Base-by-base conservation (phyloP, 1,140 invertebrate species). In the Campoletis sonorensis region DNA sequence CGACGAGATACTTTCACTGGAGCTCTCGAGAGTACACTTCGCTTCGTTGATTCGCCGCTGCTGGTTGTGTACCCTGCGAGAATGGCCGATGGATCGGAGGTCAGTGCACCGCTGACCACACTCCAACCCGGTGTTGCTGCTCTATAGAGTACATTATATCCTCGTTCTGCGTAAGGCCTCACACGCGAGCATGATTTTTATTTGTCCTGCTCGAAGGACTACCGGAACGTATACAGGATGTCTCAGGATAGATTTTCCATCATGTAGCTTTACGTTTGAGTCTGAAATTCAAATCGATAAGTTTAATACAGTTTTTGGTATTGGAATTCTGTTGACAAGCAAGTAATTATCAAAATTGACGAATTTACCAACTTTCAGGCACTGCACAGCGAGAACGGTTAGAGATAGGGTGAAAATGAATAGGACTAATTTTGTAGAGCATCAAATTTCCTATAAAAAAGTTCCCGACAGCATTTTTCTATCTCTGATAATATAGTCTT, bases 91-190 rank as follows among this genome's bases (percentile, higher is more conserved):
- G 81, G 78, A 82, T 79, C 81, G 86, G 86, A 87, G 87, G 87
- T 88, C 87, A 88, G 86, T 88, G 87, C 87, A 88, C 87, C 73
- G 86, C 80, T 87, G 86, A 88, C 87, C 85, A 88, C 83, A 79
- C 82, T 81, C 58, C 75, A 77, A 64, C 61, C 67, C 73, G 73
- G 45, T 37, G 45, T 64, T 54, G 30, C 33, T 68, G 5, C 45
- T 79, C 68, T 64, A 27, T 64, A 64, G 4, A 23, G 23, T 26
- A 26, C 21, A 23, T 23, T 54, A 54, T 21, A 54, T 64, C 23
- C 73, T 77, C 54, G 73, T 49, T 26, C 73, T 16, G 40, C 51
- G 73, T 77, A 77, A 77, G 30, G 15, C 73, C 72, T 21, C 72
- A 49, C 49, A 75, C 49, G 33, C 73, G 54, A 77, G 73, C 73